These are phyloP conservation scores for Onychostoma macrolepis DNA, from an alignment of 2,113 vertebrate species.

Conservation along the genomic window DNA sequence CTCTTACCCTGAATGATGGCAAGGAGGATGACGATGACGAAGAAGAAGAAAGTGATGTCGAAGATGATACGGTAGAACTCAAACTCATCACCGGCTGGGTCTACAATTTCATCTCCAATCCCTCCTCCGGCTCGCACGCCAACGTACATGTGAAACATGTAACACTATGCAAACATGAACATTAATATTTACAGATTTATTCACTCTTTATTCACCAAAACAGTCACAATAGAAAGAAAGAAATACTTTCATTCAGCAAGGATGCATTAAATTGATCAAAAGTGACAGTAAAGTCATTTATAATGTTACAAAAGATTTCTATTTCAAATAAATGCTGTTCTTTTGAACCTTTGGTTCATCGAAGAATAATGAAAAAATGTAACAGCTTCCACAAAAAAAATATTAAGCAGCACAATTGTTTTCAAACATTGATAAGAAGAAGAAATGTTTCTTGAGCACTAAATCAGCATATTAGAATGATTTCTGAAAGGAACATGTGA, in stretches of 20 bases:
- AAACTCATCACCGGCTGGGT: conserved; percentile 93
- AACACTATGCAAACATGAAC: conserved; percentile 79
- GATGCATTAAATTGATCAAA: not conserved
- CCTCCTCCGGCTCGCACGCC: conserved; percentile 94
- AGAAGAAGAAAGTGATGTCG: conserved; percentile 98
- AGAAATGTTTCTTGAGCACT: not conserved
- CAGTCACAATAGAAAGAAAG: not conserved
- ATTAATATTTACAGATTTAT: not conserved
- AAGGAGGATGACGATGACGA: conserved; percentile 94
- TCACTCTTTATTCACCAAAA: not conserved
- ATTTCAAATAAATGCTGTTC: not conserved
- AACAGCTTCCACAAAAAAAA: not conserved
- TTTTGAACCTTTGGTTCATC: not conserved
- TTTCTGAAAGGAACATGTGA: not conserved
- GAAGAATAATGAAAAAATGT: not conserved
- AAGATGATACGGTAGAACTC: conserved; percentile 95
- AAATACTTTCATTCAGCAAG: not conserved
- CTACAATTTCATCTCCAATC: conserved; percentile 95
- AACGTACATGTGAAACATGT: conserved; percentile 98
- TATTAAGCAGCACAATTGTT: not conserved
- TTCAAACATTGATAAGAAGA: not conserved
- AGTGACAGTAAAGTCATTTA: not conserved
- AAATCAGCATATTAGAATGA: not conserved
- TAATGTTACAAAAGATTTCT: not conserved
- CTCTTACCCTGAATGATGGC: conserved; percentile 94